Percentiles rank a stretch among this genome's conserved stretches.
Conservation (phyloP, 2,113 vertebrate genomes). For the Otis tarda region DNA sequence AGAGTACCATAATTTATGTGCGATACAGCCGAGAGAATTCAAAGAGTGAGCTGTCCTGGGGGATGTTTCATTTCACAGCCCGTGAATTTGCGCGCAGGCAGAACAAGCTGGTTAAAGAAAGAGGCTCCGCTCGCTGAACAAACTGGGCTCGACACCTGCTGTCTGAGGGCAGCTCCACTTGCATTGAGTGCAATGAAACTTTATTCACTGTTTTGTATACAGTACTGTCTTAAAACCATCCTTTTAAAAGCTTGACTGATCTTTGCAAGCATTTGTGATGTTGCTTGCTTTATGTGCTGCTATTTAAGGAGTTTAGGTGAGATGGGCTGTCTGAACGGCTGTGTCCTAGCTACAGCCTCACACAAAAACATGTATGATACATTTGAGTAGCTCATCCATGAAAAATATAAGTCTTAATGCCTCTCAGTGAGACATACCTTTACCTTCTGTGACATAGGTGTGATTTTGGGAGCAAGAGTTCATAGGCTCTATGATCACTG, state of each 20-base stretch:
- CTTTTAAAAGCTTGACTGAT: background rate
- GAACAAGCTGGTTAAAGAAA: background rate
- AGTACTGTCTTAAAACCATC: background rate
- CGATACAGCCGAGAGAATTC: slow-evolving; percentile 23
- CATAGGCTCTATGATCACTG: background rate
- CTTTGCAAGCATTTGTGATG: background rate
- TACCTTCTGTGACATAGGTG: background rate
- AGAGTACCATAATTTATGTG: slow-evolving; percentile 31
- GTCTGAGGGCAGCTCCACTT: background rate
- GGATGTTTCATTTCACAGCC: slow-evolving; percentile 54
- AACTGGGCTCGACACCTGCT: slow-evolving; percentile 5
- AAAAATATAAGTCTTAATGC: background rate
- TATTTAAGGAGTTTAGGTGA: background rate
- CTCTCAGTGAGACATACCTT: background rate
- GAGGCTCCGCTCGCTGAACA: background rate
- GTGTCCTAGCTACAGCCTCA: background rate
- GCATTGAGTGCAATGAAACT: background rate
- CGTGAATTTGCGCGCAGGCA: background rate
- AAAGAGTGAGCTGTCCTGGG: slow-evolving; percentile 27
- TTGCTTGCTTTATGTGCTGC: background rate
- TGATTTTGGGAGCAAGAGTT: background rate
- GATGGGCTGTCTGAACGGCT: background rate
- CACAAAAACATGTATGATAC: background rate
- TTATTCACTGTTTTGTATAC: background rate
- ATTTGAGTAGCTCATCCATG: background rate